Percentiles rank a stretch among this genome's conserved stretches.
These are phyloP conservation scores for Mya arenaria DNA, from an alignment of 1,140 invertebrate genomes.

Conservation along the genomic window DNA sequence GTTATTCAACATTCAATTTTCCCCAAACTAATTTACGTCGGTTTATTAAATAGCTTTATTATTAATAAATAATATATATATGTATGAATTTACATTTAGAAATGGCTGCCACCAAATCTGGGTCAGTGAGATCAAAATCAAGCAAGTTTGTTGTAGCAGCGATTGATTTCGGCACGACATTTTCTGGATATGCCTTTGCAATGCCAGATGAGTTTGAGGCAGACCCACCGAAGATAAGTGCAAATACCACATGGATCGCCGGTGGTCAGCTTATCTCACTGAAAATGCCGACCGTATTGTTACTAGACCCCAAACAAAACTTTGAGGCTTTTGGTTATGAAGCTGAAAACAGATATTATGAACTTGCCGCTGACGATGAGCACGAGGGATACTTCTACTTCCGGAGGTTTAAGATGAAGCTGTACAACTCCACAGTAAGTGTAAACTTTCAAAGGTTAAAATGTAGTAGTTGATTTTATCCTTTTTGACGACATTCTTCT, in stretches of 20 bases:
- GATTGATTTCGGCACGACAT: constrained; percentile 39
- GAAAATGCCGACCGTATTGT: constrained; percentile 15
- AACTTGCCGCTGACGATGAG: constrained; percentile 8
- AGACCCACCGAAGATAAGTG: constrained; percentile 20
- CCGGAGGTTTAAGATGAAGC: constrained; percentile 32
- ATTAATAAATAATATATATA: too few relatives aligned
- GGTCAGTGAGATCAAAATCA: too few relatives aligned
- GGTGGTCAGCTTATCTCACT: constrained; percentile 3
- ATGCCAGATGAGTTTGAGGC: constrained; percentile 22
- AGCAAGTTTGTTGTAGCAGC: constrained; percentile 31
- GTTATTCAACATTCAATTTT: too few relatives aligned
- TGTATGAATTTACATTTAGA: too few relatives aligned
- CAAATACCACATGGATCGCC: constrained; percentile 13
- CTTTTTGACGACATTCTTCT: too few relatives aligned
- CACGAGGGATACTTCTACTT: constrained; percentile 27
- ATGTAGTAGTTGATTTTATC: too few relatives aligned
- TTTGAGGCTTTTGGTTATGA: constrained; percentile 43
- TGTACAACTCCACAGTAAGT: constrained; percentile 21
- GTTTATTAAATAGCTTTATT: too few relatives aligned
- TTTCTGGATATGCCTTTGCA: constrained; percentile 26
- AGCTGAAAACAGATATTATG: constrained; percentile 29
- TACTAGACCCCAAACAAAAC: constrained; percentile 28
- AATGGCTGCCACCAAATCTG: too few relatives aligned
- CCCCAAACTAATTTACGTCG: too few relatives aligned
- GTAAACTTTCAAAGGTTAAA: not conserved